phyloP scores from a whole-genome alignment of 2,113 vertebrate species.

The Prolemur simus region DNA sequence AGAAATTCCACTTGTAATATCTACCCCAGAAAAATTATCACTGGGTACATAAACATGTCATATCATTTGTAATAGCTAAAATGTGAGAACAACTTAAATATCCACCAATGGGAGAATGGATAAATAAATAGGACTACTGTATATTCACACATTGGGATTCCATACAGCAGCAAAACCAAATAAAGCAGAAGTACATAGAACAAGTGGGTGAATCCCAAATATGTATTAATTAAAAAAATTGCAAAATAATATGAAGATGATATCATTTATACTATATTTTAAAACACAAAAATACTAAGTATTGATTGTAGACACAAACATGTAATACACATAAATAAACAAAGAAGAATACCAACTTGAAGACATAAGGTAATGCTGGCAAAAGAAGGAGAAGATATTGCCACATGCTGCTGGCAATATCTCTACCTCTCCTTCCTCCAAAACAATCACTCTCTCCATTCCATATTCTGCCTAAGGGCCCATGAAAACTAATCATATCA shows the following conservation, averaged over 20 bases:
- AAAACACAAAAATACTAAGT: background rate
- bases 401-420: background rate
- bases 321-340: background rate
- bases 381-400: background rate
- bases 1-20: background rate
- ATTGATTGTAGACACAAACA: background rate
- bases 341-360: background rate
- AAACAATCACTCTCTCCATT: background rate
- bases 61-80: background rate
- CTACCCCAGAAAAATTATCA: background rate
- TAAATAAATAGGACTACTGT: background rate
- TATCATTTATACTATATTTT: background rate
- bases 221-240: background rate
- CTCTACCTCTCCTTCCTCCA: background rate
- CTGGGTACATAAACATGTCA: background rate
- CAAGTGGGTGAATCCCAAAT: background rate
- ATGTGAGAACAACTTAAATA: background rate
- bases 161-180: background rate
- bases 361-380: background rate
- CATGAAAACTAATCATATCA: background rate
- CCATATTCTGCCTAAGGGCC: background rate
- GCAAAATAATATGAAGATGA: background rate
- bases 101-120: background rate
- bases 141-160: background rate
- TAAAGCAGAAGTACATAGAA: background rate